phyloP scores from a whole-genome alignment of 1,140 invertebrate species.

The Bemisia tabaci region DNA sequence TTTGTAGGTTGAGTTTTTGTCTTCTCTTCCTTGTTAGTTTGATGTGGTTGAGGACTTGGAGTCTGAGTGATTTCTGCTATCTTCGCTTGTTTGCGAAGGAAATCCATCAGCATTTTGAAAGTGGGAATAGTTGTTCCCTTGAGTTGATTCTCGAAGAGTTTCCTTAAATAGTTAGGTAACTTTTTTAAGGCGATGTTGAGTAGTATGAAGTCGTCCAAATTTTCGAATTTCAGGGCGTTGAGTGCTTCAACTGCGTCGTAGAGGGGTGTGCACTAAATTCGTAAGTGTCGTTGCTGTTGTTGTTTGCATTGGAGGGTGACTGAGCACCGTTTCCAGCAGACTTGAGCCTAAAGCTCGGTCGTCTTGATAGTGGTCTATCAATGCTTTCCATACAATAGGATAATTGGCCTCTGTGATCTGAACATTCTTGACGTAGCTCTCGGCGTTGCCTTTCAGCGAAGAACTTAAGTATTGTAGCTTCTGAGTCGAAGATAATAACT shows the following conservation, averaged over 20 bases:
- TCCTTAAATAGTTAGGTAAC: not conserved
- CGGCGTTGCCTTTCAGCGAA: not conserved
- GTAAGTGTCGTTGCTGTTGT: not conserved
- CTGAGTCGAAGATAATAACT: not conserved
- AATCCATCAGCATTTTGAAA: not conserved
- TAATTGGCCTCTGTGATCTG: not conserved
- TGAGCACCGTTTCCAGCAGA: not conserved
- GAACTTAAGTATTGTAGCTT: not conserved
- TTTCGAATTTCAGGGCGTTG: not conserved
- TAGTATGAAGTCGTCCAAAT: not conserved
- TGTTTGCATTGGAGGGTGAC: not conserved
- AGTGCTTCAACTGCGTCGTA: not conserved
- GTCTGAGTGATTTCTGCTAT: not conserved
- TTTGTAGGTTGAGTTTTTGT: too few relatives aligned
- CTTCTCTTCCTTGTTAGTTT: too few relatives aligned
- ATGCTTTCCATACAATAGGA: not conserved
- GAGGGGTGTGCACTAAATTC: not conserved
- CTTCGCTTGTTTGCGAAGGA: not conserved
- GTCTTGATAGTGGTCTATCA: not conserved
- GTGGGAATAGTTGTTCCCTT: not conserved
- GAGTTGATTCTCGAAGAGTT: not conserved
- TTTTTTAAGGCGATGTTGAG: not conserved
- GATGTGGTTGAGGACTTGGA: not conserved
- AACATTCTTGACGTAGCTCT: not conserved
- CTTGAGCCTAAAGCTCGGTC: not conserved